Evolutionary conservation across 2,888 invertebrate species (phyloP).

Genomic region (Drosophila villosipedis): DNA sequence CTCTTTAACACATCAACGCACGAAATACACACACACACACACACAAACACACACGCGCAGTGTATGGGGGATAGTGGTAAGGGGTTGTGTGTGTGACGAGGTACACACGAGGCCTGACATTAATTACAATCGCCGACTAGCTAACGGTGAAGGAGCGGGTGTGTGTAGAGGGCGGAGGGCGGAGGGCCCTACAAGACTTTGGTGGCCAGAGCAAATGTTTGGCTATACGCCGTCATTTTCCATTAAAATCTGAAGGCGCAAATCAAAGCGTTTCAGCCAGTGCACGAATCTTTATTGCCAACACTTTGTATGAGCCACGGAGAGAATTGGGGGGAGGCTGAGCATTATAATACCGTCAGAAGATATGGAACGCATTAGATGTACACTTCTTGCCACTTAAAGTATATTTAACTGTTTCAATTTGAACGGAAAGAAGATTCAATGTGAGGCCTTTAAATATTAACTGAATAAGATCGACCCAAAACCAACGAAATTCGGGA

Average conservation of each 20-base stretch:
- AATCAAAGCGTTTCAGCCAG: slow-evolving; percentile 60
- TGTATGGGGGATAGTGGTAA: too few relatives aligned
- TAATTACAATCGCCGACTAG: slow-evolving; percentile 50
- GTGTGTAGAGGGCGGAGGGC: too few relatives aligned
- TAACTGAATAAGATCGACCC: not conserved
- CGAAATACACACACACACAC: slow-evolving; percentile 15
- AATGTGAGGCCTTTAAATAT: not conserved
- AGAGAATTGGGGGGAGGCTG: not conserved
- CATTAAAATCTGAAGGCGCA: slow-evolving; percentile 44
- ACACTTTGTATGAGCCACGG: not conserved
- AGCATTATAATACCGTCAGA: not conserved
- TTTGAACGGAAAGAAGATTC: not conserved
- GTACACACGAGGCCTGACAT: slow-evolving; percentile 49
- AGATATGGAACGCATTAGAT: not conserved
- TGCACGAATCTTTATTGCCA: slow-evolving; percentile 9
- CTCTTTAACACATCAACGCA: slow-evolving; percentile 72
- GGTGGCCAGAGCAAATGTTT: slow-evolving; percentile 11
- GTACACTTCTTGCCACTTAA: not conserved
- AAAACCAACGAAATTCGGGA: not conserved
- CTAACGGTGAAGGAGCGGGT: too few relatives aligned
- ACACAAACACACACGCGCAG: too few relatives aligned
- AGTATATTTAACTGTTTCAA: not conserved
- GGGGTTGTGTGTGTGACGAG: not conserved
- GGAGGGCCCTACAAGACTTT: not conserved
- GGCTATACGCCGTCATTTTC: slow-evolving; percentile 34